Conservation (phyloP, 2,113 vertebrate genomes). For the Rhinolophus ferrumequinum region DNA sequence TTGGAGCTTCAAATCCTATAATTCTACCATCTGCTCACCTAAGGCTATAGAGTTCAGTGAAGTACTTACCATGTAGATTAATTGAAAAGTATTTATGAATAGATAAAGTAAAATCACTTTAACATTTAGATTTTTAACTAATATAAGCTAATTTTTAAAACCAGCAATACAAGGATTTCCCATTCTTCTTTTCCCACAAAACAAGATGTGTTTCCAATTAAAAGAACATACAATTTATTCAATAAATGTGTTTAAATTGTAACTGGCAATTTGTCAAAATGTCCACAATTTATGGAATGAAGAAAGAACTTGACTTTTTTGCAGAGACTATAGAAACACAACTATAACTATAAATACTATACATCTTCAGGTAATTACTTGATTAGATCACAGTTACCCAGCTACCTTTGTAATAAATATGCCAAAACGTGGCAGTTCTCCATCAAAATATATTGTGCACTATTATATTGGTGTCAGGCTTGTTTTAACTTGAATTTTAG, state of each 20-base stretch:
- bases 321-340: conserved; percentile 27
- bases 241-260: conserved; percentile 10
- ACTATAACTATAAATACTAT: conserved; percentile 31
- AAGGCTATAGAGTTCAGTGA: not conserved
- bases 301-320: conserved; percentile 15
- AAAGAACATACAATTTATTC: conserved; percentile 21
- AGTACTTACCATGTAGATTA: not conserved
- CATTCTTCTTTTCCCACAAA: conserved; percentile 44
- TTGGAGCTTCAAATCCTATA: conserved; percentile 45
- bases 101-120: conserved; percentile 2
- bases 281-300: conserved; percentile 1
- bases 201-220: not conserved
- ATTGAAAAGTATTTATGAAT: conserved; percentile 30
- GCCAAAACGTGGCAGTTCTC: not conserved
- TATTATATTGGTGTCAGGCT: not conserved
- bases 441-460: not conserved
- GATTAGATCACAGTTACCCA: not conserved
- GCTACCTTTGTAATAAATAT: conserved; percentile 4
- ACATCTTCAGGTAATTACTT: not conserved
- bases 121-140: conserved; percentile 11
- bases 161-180: not conserved
- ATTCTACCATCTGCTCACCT: conserved; percentile 57
- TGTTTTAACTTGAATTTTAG: conserved; percentile 57
- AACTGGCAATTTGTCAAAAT: conserved; percentile 13
- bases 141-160: not conserved